Evolutionary conservation across 2,113 vertebrate species (phyloP), one percentile per base, ranked within the genome.

Genomic region (Limnothrissa miodon): DNA sequence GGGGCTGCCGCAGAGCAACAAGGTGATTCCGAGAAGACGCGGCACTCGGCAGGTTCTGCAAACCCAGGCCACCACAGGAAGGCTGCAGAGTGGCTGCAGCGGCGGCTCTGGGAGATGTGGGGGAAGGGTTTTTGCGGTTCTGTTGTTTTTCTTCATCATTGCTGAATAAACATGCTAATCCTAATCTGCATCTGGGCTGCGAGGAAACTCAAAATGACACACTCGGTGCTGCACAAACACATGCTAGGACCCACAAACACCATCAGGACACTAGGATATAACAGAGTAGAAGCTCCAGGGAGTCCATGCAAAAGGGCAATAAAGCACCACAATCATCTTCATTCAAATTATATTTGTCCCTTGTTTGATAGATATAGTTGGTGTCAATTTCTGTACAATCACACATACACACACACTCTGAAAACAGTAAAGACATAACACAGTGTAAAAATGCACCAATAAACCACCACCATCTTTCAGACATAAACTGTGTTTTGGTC

Each of bases 61-160:
- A 74, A 74, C 11, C 29, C 25, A 36, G 33, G 29, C 66, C 29
- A n/a, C 59, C 25, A 74, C 25, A 74, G 66, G 66, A 74, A 36
- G n/a, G 59, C n/a, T n/a, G n/a, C n/a, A n/a, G n/a, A n/a, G n/a
- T n/a, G n/a, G n/a, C n/a, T n/a, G n/a, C n/a, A n/a, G n/a, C n/a
- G n/a, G n/a, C n/a, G n/a, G n/a, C n/a, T n/a, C n/a, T n/a, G n/a
- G n/a, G n/a, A n/a, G n/a, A n/a, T n/a, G n/a, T n/a, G n/a, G n/a
- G n/a, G n/a, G n/a, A n/a, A n/a, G n/a, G n/a, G n/a, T 70, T 29
- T 70, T 70, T 70, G 62, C 10, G 62, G 62, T 13, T 70, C 62
- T 15, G 29, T 17, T n/a, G n/a, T 10, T 70, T 70, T 33, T 11
- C 25, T 36, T 70, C 33, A 70, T 36, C 29, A 13, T 1, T 15